phyloP scores from a whole-genome alignment of 2,113 vertebrate genomes.

The Colius striatus region DNA sequence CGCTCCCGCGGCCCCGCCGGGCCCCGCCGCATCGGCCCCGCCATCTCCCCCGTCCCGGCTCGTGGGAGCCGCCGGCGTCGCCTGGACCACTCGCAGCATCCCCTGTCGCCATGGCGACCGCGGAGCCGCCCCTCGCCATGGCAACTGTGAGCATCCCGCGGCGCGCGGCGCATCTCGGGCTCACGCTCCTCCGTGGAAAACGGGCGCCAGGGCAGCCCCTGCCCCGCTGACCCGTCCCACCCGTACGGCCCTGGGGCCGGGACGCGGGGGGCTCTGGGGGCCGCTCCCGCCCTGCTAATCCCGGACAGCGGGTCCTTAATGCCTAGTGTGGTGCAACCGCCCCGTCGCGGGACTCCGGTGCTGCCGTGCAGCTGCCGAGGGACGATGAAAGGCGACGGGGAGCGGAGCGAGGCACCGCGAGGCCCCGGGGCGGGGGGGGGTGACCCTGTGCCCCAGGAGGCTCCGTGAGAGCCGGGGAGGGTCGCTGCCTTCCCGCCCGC shows the following conservation, averaged over 20 bases:
- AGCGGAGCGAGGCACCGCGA: not conserved
- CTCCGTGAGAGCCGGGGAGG: not conserved
- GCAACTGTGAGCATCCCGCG: slow-evolving; percentile 6
- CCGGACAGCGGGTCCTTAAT: not conserved
- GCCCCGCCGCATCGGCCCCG: not conserved
- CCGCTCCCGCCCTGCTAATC: not conserved
- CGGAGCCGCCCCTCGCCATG: slow-evolving; percentile 6
- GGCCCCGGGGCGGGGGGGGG: not conserved
- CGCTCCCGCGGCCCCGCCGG: slow-evolving; percentile 67
- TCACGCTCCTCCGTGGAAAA: not conserved
- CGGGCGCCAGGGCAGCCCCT: not conserved
- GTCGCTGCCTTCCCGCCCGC: not conserved
- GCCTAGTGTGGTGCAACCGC: not conserved
- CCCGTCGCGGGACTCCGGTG: not conserved
- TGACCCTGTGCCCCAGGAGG: not conserved
- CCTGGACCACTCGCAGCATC: slow-evolving; percentile 40
- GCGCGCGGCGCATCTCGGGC: not conserved
- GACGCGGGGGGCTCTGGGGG: no score
- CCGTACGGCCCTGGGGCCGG: not conserved
- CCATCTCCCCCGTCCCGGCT: not conserved
- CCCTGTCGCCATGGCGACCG: not conserved
- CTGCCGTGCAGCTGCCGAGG: not conserved
- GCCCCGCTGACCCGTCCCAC: not conserved
- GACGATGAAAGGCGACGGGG: not conserved
- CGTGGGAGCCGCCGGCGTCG: not conserved